Conservation (phyloP, 2,113 vertebrate genomes). For the Marmota monax region DNA sequence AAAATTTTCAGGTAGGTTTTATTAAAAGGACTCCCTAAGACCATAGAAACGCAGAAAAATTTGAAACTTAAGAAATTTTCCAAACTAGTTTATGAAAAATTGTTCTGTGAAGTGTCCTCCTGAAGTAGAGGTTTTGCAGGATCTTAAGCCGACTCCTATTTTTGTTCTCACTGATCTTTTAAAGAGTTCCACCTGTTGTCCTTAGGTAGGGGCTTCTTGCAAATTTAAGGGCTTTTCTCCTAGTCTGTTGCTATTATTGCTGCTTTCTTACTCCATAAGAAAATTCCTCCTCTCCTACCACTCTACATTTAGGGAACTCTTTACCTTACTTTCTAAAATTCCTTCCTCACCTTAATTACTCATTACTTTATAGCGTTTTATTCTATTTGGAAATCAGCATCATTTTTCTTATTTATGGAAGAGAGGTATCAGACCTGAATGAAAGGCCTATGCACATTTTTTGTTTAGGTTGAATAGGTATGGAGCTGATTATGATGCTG, state of each 20-base stretch:
- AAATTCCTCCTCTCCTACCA: neutral
- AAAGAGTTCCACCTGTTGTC: neutral
- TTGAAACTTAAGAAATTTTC: neutral
- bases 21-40: slow-evolving; percentile 4
- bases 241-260: neutral
- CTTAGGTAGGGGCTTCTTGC: neutral
- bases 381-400: neutral
- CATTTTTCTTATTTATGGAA: neutral
- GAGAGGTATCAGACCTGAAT: neutral
- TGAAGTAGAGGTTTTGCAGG: neutral
- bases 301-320: neutral
- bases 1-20: neutral
- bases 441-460: neutral
- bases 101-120: neutral
- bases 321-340: neutral
- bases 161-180: neutral
- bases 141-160: neutral
- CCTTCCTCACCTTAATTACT: neutral
- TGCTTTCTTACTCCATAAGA: neutral
- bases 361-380: neutral
- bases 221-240: neutral
- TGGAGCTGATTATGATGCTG: too few species aligned
- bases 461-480: neutral
- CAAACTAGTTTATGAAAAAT: neutral
- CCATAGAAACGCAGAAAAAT: neutral